Percentiles rank a stretch among this genome's conserved stretches.
Evolutionary conservation across 2,797 vertebrate genomes (phyloP).

Genomic region (Lindbergichthys nudifrons): DNA sequence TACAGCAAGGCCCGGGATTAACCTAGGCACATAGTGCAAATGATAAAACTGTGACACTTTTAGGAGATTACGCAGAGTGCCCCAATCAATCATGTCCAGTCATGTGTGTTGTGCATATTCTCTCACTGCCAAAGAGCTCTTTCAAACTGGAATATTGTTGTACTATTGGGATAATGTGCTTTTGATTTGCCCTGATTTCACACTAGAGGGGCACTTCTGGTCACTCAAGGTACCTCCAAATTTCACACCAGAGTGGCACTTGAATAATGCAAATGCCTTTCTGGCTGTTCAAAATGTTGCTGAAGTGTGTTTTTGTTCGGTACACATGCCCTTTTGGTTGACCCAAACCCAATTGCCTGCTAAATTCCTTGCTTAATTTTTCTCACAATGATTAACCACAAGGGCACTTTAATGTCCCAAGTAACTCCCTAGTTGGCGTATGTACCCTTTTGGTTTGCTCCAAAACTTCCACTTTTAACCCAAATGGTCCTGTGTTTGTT

Average conservation of each 20-base stretch:
- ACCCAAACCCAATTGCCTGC: background rate
- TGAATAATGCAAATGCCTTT: background rate
- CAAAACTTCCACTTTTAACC: background rate
- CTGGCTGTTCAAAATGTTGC: background rate
- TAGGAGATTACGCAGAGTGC: conserved; percentile 10
- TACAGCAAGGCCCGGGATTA: conserved; percentile 25
- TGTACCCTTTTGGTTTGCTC: background rate
- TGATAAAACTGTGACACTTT: conserved; percentile 24
- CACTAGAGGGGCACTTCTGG: background rate
- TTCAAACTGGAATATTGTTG: conserved; percentile 27
- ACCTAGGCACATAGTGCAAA: background rate
- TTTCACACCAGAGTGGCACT: background rate
- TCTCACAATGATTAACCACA: background rate
- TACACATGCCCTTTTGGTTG: background rate
- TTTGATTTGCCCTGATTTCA: conserved; percentile 21
- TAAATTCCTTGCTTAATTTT: background rate
- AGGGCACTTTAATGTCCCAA: background rate
- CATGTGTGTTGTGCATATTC: conserved; percentile 29
- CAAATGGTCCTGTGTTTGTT: background rate
- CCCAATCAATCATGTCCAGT: conserved; percentile 36
- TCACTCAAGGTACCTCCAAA: background rate
- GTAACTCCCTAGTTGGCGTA: background rate
- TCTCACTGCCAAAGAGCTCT: conserved; percentile 17
- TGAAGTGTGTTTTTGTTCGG: background rate
- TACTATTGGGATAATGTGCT: background rate